Evolutionary conservation across 2,888 invertebrate genomes (phyloP).

Genomic region (Synanthedon myopaeformis): DNA sequence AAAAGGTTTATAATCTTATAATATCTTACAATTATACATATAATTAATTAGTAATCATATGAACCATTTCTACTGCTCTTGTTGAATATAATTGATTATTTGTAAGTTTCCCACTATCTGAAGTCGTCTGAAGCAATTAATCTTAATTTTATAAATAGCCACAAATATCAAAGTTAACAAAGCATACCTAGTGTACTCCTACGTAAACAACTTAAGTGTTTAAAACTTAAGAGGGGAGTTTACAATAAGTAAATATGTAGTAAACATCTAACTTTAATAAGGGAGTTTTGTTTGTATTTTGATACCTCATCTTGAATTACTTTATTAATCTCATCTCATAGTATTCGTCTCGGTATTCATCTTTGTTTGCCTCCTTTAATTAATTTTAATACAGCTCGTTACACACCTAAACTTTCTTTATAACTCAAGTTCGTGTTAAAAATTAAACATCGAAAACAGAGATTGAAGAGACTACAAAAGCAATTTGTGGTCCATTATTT

Average conservation of each 20-base stretch:
- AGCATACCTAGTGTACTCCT: background rate
- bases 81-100: background rate
- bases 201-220: background rate
- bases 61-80: too few relatives aligned
- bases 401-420: too few relatives aligned
- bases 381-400: too few relatives aligned
- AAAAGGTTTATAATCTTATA: too few relatives aligned
- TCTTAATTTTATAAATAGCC: background rate
- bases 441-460: too few relatives aligned
- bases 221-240: background rate
- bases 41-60: too few relatives aligned
- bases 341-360: conserved; percentile 2
- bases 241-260: background rate
- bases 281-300: background rate
- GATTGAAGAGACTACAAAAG: too few relatives aligned
- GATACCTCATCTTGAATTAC: background rate
- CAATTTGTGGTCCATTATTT: too few relatives aligned
- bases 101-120: background rate
- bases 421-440: too few relatives aligned
- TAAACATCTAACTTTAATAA: background rate
- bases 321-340: conserved; percentile 6
- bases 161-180: background rate
- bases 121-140: background rate
- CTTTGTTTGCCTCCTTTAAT: too few relatives aligned
- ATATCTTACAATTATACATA: too few relatives aligned